These are phyloP conservation scores for Autographa pulchrina DNA, from an alignment of 2,888 invertebrate genomes.

Conservation along the genomic window DNA sequence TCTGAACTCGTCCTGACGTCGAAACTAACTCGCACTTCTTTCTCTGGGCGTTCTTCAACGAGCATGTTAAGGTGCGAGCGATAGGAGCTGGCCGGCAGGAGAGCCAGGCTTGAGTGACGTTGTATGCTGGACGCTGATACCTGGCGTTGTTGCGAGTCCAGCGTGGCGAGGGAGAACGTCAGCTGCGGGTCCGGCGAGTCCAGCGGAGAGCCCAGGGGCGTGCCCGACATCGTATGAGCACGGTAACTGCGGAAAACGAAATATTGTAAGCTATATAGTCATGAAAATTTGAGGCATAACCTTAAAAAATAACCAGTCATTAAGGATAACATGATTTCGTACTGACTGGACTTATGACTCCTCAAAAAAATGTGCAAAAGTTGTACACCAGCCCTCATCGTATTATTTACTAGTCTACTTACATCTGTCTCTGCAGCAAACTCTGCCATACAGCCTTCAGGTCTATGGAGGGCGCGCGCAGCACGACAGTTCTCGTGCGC, in stretches of 20 bases:
- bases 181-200: conserved; percentile 94
- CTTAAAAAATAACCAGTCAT: no score
- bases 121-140: conserved; percentile 89
- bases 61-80: conserved; percentile 87
- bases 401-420: conserved; percentile 74
- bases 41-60: conserved; percentile 84
- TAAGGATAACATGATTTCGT: no score
- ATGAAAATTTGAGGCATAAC: no score
- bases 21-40: conserved; percentile 86
- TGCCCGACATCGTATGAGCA: conserved; percentile 94
- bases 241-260: conserved; percentile 91
- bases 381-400: no score
- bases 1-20: conserved; percentile 80
- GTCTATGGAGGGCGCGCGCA: conserved; percentile 95
- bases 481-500: conserved; percentile 91
- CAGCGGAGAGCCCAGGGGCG: conserved; percentile 94
- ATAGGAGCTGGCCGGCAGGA: conserved; percentile 86
- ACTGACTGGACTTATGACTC: no score
- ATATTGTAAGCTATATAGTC: no score
- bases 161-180: conserved; percentile 91
- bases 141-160: conserved; percentile 90
- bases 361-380: no score
- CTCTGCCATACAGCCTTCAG: conserved; percentile 97
- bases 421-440: conserved; percentile 96
- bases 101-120: conserved; percentile 84